Percentiles rank a stretch among this genome's conserved stretches.
These are phyloP conservation scores for Glaucomys volans DNA, from an alignment of 2,113 vertebrate species.

Conservation along the genomic window DNA sequence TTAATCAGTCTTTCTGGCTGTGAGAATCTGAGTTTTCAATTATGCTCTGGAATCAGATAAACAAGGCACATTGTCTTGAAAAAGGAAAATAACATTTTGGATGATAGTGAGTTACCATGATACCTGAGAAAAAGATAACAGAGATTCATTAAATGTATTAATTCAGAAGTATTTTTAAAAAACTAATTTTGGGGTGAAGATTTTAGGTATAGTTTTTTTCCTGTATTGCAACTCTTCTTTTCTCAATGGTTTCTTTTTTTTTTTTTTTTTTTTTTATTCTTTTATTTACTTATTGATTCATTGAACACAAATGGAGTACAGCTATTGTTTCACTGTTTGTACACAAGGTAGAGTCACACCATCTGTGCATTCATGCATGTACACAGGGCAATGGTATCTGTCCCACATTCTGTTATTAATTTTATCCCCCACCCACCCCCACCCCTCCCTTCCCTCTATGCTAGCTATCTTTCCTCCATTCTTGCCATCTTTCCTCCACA, in stretches of 20 bases:
- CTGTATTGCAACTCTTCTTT: background rate
- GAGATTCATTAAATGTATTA: slow-evolving; percentile 45
- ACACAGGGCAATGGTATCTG: too few species aligned
- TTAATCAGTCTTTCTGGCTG: slow-evolving; percentile 2
- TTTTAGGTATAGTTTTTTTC: slow-evolving; percentile 29
- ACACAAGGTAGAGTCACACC: too few species aligned
- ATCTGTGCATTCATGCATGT: too few species aligned
- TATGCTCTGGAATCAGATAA: slow-evolving; percentile 35
- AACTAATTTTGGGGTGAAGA: slow-evolving; percentile 17
- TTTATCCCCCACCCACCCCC: too few species aligned
- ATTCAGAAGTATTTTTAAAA: slow-evolving; percentile 58
- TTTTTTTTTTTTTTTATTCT: too few species aligned
- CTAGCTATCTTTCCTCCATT: too few species aligned
- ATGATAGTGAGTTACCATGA: background rate
- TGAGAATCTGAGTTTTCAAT: slow-evolving; percentile 32
- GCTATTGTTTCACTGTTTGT: too few species aligned
- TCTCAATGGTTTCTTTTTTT: background rate
- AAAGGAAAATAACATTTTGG: slow-evolving; percentile 40
- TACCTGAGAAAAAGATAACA: slow-evolving; percentile 61
- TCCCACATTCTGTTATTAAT: too few species aligned
- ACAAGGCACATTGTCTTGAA: slow-evolving; percentile 1
- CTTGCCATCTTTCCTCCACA: too few species aligned
- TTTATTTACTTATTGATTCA: too few species aligned
- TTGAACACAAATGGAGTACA: too few species aligned
- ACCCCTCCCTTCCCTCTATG: too few species aligned